Base-by-base conservation (phyloP, 2,888 invertebrate species). In the Apeira syringaria region DNA sequence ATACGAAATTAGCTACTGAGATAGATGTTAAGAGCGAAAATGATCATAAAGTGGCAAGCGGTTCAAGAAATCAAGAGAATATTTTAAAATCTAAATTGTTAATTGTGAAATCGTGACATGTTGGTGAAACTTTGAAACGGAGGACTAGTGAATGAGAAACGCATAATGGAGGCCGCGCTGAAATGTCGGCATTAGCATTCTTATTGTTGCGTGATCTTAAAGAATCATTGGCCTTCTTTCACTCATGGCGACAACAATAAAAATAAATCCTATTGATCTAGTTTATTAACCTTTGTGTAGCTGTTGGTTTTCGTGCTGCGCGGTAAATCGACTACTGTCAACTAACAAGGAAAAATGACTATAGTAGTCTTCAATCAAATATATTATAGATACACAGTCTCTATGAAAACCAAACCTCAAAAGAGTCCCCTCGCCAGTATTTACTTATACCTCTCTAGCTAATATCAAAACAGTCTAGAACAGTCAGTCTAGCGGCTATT, bases 171-270 rank as follows among this genome's bases (percentile, higher is more conserved):
- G 79, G 77, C 70, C 78, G 63, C 62, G 48, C 52, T 60, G 51
- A 73, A 79, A 79, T 78, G 74, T 71, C 75, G 64, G 64, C 64
- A 81, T 84, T 81, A 78, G 64, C 80, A 82, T 83, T 74, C 56
- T 58, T 61, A 72, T 74, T 74, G 72, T 59, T 55, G 47, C 49
- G 36, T 46, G 47, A 41, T 47, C 39, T 38, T 29, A 28, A 39
- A 46, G 30, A 33, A 46, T 9, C 44, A 46, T 33, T 39, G 50
- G 47, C 50, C 48, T 53, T 50, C 47, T 49, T 53, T 48, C 48
- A 42, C 49, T 51, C 43, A 32, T 20, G 43, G 43, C 30, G 42
- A 47, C 43, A 20, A 39, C 33, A 43, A 28, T 40, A 37, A 44
- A n/a, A 41, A 39, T 39, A 39, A 49, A 38, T 50, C 42, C 31